Conservation (phyloP, 2,797 vertebrate genomes). For the Thalassophryne amazonica region DNA sequence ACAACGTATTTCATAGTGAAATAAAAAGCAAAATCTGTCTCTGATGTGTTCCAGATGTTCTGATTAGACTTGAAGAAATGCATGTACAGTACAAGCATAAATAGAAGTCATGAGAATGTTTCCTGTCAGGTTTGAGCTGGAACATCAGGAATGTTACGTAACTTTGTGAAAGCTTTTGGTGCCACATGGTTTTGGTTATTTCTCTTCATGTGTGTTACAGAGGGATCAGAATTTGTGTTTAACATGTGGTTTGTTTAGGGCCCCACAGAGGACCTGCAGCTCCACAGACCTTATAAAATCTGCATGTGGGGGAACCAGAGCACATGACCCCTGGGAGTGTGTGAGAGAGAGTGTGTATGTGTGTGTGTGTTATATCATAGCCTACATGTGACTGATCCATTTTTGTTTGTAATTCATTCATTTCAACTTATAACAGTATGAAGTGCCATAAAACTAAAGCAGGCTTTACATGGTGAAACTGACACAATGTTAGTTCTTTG, state of each 20-base stretch:
- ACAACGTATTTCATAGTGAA: too few relatives aligned
- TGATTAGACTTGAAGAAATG: too few relatives aligned
- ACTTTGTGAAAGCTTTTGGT: background rate
- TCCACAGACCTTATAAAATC: slow-evolving; percentile 54
- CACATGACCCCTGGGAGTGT: slow-evolving; percentile 21
- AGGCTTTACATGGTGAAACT: too few relatives aligned
- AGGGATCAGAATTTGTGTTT: slow-evolving; percentile 22
- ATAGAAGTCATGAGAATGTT: background rate
- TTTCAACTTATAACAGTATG: too few relatives aligned
- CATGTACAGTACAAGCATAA: background rate
- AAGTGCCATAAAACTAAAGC: too few relatives aligned
- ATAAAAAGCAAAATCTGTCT: too few relatives aligned
- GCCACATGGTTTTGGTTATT: slow-evolving; percentile 51
- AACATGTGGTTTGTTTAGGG: slow-evolving; percentile 43
- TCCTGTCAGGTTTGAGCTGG: background rate
- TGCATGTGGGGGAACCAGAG: slow-evolving; percentile 31
- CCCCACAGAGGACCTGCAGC: slow-evolving; percentile 40
- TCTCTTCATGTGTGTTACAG: background rate
- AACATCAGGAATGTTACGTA: background rate
- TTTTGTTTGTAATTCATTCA: too few relatives aligned
- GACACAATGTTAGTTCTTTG: too few relatives aligned
- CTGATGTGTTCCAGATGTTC: too few relatives aligned
- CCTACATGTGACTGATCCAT: too few relatives aligned
- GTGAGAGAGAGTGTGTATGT: slow-evolving; percentile 3
- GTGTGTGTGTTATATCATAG: background rate